A percentile compares a stretch with the other conserved stretches of the same genome.
phyloP scores from a whole-genome alignment of 2,888 invertebrate genomes.

The Neoascia interrupta region DNA sequence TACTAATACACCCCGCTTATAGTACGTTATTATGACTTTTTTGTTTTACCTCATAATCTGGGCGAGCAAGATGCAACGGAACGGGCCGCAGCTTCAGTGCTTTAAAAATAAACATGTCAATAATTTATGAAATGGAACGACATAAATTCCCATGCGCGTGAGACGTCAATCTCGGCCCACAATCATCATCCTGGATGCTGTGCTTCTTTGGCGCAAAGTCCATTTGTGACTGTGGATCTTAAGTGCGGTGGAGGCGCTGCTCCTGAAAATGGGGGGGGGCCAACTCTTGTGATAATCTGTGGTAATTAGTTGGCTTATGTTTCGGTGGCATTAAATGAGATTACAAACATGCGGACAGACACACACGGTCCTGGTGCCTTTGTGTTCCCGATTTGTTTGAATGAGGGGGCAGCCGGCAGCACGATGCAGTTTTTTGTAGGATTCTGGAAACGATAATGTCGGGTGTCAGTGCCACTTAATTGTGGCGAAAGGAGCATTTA shows the following conservation, averaged over 20 bases:
- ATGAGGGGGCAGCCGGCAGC: not conserved
- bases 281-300: conserved; percentile 65
- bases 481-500: conserved; percentile 61
- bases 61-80: conserved; percentile 17
- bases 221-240: conserved; percentile 28
- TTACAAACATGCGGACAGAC: conserved; percentile 69
- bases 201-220: conserved; percentile 42
- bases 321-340: conserved; percentile 68
- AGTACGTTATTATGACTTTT: not conserved
- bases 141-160: conserved; percentile 53
- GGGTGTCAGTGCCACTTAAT: conserved; percentile 63
- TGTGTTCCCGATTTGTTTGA: conserved; percentile 35
- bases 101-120: conserved; percentile 67
- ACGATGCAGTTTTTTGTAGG: conserved; percentile 12
- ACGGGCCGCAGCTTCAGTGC: conserved; percentile 14
- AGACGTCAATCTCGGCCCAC: conserved; percentile 40
- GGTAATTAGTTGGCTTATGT: conserved; percentile 70
- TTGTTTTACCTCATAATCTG: conserved; percentile 27
- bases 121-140: conserved; percentile 68
- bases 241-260: conserved; percentile 1
- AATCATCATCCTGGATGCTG: conserved; percentile 39
- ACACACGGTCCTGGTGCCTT: conserved; percentile 20
- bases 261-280: not conserved
- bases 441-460: conserved; percentile 31
- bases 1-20: conserved; percentile 10